These are phyloP conservation scores for Blastomussa wellsi DNA, from an alignment of 92 coral and sea anemone genomes.

Conservation along the genomic window DNA sequence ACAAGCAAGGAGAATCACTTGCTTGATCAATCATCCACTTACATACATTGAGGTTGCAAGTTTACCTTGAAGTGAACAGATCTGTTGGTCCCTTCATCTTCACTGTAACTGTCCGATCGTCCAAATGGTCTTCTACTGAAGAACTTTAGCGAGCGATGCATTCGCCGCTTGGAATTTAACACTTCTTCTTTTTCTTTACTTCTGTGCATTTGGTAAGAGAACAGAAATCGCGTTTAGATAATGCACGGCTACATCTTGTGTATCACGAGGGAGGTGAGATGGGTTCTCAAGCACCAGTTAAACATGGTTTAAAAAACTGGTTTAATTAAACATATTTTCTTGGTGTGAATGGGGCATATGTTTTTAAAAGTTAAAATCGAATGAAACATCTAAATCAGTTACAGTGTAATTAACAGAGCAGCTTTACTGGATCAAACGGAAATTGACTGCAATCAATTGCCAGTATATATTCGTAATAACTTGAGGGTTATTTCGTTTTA, in stretches of 20 bases:
- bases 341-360: no score
- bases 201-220: slow-evolving; percentile 11
- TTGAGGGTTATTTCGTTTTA: no score
- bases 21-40: background rate
- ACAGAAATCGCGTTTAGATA: background rate
- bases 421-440: background rate
- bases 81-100: slow-evolving; percentile 62
- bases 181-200: slow-evolving; percentile 67
- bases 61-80: slow-evolving; percentile 82
- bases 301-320: no score
- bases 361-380: no score
- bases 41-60: background rate
- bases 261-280: no score
- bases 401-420: background rate
- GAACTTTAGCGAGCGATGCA: slow-evolving; percentile 85
- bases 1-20: background rate
- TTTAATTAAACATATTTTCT: no score
- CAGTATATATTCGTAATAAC: no score
- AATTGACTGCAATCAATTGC: no score
- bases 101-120: slow-evolving; percentile 82
- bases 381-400: no score
- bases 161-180: slow-evolving; percentile 67
- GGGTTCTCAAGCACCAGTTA: no score
- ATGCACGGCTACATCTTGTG: background rate
- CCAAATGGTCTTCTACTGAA: slow-evolving; percentile 82